Conservation (phyloP, 1,140 invertebrate species). For the Colletes gigas region DNA sequence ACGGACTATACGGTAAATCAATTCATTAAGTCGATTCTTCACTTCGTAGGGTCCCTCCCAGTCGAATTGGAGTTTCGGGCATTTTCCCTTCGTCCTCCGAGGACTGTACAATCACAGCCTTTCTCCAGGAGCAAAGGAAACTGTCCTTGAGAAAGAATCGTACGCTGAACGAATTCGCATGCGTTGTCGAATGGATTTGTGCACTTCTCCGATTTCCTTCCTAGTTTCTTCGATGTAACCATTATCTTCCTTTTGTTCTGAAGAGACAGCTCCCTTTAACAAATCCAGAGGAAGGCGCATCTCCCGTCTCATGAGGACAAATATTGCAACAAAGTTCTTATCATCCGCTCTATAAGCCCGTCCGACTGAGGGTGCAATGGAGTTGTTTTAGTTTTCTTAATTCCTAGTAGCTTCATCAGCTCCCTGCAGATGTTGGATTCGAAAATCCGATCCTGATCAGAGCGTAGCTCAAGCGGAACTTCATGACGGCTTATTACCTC, state of each 20-base stretch:
- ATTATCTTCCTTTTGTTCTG: not conserved
- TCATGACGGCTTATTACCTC: not conserved
- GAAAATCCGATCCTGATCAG: not conserved
- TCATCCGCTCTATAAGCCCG: not conserved
- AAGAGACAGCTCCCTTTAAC: not conserved
- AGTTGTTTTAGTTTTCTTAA: not conserved
- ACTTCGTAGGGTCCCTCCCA: not conserved
- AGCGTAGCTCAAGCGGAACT: not conserved
- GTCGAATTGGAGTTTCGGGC: not conserved
- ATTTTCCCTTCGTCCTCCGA: not conserved
- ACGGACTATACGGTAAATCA: too few species aligned
- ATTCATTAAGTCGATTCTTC: not conserved
- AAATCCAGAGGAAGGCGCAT: not conserved
- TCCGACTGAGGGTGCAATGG: not conserved
- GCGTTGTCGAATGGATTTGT: not conserved
- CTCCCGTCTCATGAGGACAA: not conserved
- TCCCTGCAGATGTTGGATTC: not conserved
- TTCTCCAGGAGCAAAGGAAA: not conserved
- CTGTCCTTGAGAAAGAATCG: not conserved
- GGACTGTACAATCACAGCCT: not conserved
- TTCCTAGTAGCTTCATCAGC: not conserved
- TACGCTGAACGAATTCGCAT: not conserved
- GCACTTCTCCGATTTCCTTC: not conserved
- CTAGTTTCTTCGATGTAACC: not conserved
- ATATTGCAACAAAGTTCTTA: not conserved